A percentile compares a stretch with the other conserved stretches of the same genome.
phyloP scores from a whole-genome alignment of 1,140 invertebrate species.

The Theocolax elegans region DNA sequence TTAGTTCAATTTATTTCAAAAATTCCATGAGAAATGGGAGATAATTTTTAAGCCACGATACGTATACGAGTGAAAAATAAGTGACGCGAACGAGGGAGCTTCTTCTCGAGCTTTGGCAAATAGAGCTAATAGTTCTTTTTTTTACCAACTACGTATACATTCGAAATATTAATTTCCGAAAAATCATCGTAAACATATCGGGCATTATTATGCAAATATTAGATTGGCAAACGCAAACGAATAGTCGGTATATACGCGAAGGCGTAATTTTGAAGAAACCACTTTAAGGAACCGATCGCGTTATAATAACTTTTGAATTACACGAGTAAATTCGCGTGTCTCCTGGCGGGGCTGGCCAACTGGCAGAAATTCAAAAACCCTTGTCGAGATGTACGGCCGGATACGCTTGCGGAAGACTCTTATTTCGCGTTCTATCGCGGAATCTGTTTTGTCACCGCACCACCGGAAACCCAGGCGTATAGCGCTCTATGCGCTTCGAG shows the following conservation, averaged over 20 bases:
- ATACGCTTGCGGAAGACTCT: slow-evolving; percentile 17
- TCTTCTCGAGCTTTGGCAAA: neutral
- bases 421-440: slow-evolving; percentile 27
- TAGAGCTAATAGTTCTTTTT: too few species aligned
- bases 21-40: neutral
- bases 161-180: too few species aligned
- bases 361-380: slow-evolving; percentile 36
- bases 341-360: neutral
- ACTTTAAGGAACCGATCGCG: slow-evolving; percentile 14
- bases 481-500: neutral
- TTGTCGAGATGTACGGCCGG: neutral
- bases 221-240: too few species aligned
- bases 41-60: neutral
- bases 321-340: slow-evolving; percentile 24
- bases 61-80: neutral
- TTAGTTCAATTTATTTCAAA: neutral
- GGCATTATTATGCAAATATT: too few species aligned
- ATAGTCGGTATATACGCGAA: too few species aligned
- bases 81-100: neutral
- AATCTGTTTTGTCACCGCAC: slow-evolving; percentile 26
- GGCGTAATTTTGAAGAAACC: too few species aligned
- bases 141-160: too few species aligned
- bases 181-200: too few species aligned
- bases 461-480: neutral
- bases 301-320: slow-evolving; percentile 40